Evolutionary conservation across 1,140 invertebrate genomes (phyloP).

Genomic region (Caenorhabditis inopinata): DNA sequence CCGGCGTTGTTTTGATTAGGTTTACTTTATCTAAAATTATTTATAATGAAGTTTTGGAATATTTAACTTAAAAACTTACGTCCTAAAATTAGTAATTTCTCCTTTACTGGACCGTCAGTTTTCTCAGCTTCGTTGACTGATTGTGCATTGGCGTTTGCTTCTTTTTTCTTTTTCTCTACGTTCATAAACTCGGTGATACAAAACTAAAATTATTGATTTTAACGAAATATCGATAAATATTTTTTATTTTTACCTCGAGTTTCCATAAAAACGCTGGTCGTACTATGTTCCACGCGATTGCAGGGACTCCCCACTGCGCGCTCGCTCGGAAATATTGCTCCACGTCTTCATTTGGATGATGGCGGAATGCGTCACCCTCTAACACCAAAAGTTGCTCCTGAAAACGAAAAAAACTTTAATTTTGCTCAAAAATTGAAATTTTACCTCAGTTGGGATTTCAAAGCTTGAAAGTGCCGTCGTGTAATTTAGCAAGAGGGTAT

Average conservation of each 20-base stretch:
- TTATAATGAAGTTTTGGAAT: background rate
- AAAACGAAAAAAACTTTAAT: background rate
- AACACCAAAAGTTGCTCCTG: background rate
- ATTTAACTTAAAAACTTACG: background rate
- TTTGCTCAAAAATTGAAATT: background rate
- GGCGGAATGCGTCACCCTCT: background rate
- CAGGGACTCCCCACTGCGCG: conserved; percentile 6
- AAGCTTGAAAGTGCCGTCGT: background rate
- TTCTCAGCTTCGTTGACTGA: background rate
- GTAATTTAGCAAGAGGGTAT: background rate
- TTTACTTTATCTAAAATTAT: background rate
- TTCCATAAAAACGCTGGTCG: conserved; percentile 13
- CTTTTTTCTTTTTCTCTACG: conserved; percentile 6
- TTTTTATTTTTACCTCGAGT: background rate
- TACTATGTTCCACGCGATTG: conserved; percentile 8
- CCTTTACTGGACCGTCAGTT: background rate
- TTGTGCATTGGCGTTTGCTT: background rate
- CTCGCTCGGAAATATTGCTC: conserved; percentile 1
- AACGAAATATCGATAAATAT: too few relatives aligned
- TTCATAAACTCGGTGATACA: conserved; percentile 26
- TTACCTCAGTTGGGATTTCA: conserved; percentile 7
- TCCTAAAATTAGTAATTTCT: background rate
- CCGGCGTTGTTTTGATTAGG: background rate
- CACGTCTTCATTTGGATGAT: conserved; percentile 21
- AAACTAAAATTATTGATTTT: background rate